A percentile compares a stretch with the other conserved stretches of the same genome.
phyloP scores from a whole-genome alignment of 2,797 vertebrate species.

The Mus spretus region DNA sequence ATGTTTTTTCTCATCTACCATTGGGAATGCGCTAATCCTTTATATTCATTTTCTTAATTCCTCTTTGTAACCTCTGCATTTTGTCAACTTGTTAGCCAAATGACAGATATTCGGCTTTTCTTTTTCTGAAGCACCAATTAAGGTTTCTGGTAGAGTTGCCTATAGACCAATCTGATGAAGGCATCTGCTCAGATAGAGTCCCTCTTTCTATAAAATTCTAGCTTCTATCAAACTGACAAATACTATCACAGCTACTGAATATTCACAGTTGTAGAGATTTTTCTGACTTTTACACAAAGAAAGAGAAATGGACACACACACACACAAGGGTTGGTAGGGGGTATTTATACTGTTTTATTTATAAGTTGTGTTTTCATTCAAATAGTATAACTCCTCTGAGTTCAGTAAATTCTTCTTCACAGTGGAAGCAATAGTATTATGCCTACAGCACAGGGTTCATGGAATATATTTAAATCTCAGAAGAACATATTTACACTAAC shows the following conservation, averaged over 20 bases:
- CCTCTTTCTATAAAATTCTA: neutral
- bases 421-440: neutral
- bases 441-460: neutral
- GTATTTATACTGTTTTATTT: neutral
- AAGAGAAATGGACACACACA: neutral
- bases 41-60: neutral
- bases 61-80: neutral
- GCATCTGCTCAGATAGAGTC: neutral
- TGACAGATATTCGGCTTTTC: neutral
- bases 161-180: neutral
- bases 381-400: neutral
- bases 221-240: neutral
- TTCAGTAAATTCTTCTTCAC: neutral
- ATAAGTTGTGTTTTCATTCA: neutral
- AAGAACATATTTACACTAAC: neutral
- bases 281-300: neutral
- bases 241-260: neutral
- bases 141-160: neutral
- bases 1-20: neutral
- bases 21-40: neutral
- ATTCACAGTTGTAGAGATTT: neutral
- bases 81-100: neutral
- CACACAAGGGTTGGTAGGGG: neutral
- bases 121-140: neutral
- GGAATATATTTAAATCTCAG: neutral